phyloP scores from a whole-genome alignment of 2,888 invertebrate genomes.

The Panopea generosa region DNA sequence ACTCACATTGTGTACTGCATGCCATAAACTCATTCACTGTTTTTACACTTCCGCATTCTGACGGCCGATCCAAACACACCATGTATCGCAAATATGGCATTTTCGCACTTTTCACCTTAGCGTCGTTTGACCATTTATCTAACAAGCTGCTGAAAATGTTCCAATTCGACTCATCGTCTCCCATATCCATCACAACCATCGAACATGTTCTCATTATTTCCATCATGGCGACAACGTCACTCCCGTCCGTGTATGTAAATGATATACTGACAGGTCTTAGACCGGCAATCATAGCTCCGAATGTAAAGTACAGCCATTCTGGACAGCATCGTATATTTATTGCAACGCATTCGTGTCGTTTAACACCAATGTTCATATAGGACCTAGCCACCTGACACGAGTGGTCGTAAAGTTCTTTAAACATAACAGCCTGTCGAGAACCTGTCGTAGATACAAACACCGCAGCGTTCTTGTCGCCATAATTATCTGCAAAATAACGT shows the following conservation, averaged over 20 bases:
- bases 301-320: too few species aligned
- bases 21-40: not conserved
- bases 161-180: too few species aligned
- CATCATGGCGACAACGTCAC: too few species aligned
- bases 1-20: too few species aligned
- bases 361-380: constrained; percentile 23
- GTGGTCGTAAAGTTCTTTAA: constrained; percentile 33
- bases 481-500: too few species aligned
- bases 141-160: constrained; percentile 21
- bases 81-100: constrained; percentile 35
- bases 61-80: constrained; percentile 2
- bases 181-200: too few species aligned
- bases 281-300: too few species aligned
- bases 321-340: constrained; percentile 39
- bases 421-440: constrained; percentile 28
- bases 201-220: constrained; percentile 33
- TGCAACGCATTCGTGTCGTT: constrained; percentile 25
- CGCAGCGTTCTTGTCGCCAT: too few species aligned
- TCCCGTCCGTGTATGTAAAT: too few species aligned
- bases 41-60: too few species aligned
- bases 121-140: constrained; percentile 1
- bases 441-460: too few species aligned
- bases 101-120: constrained; percentile 4
- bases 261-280: too few species aligned
- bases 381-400: constrained; percentile 15